phyloP scores from a whole-genome alignment of 2,888 invertebrate species.

The Drosophila longiperda region DNA sequence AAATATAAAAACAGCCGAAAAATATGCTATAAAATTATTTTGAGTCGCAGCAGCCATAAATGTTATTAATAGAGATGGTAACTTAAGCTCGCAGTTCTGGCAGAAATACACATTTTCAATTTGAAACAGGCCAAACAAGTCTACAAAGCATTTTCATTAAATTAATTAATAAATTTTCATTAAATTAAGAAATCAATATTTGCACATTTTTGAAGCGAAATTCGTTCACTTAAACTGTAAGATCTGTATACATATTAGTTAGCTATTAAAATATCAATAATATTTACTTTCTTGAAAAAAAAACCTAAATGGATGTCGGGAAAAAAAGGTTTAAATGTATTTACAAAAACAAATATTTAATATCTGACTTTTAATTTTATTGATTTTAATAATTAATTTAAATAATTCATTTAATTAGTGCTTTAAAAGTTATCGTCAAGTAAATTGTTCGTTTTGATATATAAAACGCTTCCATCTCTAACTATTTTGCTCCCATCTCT shows the following conservation, averaged over 20 bases:
- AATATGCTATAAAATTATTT: constrained; percentile 82
- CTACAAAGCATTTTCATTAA: not conserved
- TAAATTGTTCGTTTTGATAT: not conserved
- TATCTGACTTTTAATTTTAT: no score
- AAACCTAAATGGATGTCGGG: not conserved
- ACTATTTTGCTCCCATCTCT: constrained; percentile 27
- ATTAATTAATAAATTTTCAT: no score
- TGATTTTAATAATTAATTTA: no score
- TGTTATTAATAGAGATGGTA: constrained; percentile 36
- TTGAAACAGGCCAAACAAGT: not conserved
- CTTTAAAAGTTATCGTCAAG: not conserved
- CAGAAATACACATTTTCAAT: not conserved
- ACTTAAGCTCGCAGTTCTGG: not conserved
- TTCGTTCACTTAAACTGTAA: not conserved
- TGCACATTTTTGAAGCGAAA: not conserved
- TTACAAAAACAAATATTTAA: not conserved
- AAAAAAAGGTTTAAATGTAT: not conserved
- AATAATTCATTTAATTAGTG: no score
- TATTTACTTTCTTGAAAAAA: no score
- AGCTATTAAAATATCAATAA: not conserved
- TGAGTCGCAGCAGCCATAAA: constrained; percentile 40
- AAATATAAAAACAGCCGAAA: constrained; percentile 84
- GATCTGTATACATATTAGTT: not conserved
- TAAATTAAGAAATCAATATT: not conserved
- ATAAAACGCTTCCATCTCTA: constrained; percentile 24